These are phyloP conservation scores for Venturia canescens DNA, from an alignment of 1,140 invertebrate genomes.

Conservation along the genomic window DNA sequence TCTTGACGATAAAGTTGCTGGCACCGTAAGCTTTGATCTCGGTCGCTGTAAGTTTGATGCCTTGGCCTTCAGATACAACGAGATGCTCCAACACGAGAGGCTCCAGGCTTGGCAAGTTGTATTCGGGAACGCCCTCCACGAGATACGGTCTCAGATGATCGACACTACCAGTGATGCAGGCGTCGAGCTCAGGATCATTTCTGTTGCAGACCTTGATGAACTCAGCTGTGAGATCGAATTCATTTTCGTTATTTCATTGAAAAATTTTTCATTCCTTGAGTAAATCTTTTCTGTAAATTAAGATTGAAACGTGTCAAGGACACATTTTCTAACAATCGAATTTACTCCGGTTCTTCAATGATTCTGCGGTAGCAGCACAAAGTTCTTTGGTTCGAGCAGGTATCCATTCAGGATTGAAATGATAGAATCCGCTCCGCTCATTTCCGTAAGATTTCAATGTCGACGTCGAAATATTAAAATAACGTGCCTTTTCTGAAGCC, in stretches of 20 bases:
- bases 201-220: slow-evolving; percentile 80
- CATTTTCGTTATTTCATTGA: neutral
- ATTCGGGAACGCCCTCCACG: slow-evolving; percentile 76
- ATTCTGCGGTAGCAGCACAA: too few relatives aligned
- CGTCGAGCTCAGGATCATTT: slow-evolving; percentile 77
- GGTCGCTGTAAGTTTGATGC: slow-evolving; percentile 77
- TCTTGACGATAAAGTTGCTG: slow-evolving; percentile 79
- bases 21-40: slow-evolving; percentile 79
- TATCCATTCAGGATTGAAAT: too few relatives aligned
- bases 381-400: too few relatives aligned
- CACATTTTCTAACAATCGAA: too few relatives aligned
- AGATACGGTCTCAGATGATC: slow-evolving; percentile 73
- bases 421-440: too few relatives aligned
- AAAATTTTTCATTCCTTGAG: too few relatives aligned
- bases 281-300: too few relatives aligned
- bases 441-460: too few relatives aligned
- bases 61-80: slow-evolving; percentile 75
- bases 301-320: too few relatives aligned
- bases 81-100: slow-evolving; percentile 81
- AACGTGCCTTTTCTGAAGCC: too few relatives aligned
- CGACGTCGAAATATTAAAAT: too few relatives aligned
- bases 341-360: too few relatives aligned
- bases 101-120: slow-evolving; percentile 80
- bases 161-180: slow-evolving; percentile 78
- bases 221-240: slow-evolving; percentile 74